Conservation (phyloP, 2,888 invertebrate species). For the Drosophila paranaensis region DNA sequence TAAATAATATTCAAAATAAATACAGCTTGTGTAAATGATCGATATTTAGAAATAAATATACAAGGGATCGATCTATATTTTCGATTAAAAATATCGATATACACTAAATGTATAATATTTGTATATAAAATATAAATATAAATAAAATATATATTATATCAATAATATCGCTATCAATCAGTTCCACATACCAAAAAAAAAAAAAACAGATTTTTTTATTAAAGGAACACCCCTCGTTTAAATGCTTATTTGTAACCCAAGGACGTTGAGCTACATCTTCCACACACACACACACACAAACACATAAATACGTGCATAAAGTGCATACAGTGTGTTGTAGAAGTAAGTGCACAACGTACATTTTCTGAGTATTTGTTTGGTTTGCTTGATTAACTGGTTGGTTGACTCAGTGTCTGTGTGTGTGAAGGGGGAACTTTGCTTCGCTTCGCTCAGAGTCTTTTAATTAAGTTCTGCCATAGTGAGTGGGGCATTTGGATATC, state of each 20-base stretch:
- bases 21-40: too few species aligned
- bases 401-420: background rate
- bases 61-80: too few species aligned
- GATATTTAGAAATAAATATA: too few species aligned
- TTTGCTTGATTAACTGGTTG: slow-evolving; percentile 21
- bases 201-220: background rate
- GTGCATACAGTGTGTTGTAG: slow-evolving; percentile 22
- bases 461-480: slow-evolving; percentile 57
- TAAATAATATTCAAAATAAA: too few species aligned
- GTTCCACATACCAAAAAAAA: background rate
- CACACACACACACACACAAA: too few species aligned
- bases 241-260: slow-evolving; percentile 33
- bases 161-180: background rate
- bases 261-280: slow-evolving; percentile 50
- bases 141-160: background rate
- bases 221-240: slow-evolving; percentile 31
- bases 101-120: too few species aligned
- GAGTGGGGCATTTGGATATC: slow-evolving; percentile 38
- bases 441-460: slow-evolving; percentile 35
- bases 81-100: too few species aligned
- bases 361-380: slow-evolving; percentile 34
- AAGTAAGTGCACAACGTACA: slow-evolving; percentile 29
- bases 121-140: background rate
- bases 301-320: background rate
- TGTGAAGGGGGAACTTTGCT: slow-evolving; percentile 21